Percentiles rank a stretch among this genome's conserved stretches.
Conservation (phyloP, 2,797 vertebrate species). For the Lepilemur ruficaudatus region DNA sequence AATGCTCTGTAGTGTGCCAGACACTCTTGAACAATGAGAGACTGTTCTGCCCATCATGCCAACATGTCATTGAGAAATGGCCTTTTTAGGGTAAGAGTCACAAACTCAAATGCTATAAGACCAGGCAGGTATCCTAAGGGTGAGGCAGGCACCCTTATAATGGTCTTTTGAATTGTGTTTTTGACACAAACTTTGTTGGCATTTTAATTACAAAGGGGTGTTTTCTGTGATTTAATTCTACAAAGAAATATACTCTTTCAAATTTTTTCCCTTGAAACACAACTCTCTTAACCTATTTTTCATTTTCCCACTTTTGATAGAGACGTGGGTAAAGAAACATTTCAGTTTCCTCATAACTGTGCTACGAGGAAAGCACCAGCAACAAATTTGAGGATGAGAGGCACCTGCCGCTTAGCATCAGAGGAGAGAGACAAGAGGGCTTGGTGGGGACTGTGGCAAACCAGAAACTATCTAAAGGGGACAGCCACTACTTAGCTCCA, state of each 20-base stretch:
- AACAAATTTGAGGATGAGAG: neutral
- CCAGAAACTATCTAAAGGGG: neutral
- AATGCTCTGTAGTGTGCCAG: neutral
- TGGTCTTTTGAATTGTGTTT: neutral
- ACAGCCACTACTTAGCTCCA: neutral
- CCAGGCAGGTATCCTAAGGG: neutral
- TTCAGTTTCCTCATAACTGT: neutral
- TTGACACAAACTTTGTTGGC: neutral
- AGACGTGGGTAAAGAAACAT: neutral
- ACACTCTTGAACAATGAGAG: neutral
- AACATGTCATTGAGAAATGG: neutral
- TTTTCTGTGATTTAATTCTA: neutral
- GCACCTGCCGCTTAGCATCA: neutral
- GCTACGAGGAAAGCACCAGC: neutral
- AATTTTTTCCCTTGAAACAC: neutral
- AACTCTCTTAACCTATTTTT: neutral
- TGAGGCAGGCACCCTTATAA: neutral
- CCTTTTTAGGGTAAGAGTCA: neutral
- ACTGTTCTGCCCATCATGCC: neutral
- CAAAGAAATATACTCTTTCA: neutral
- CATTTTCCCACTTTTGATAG: neutral
- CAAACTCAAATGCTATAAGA: neutral
- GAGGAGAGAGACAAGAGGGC: neutral
- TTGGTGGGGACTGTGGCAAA: neutral
- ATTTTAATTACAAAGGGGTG: neutral